These are phyloP conservation scores for Galerucella nymphaeae DNA, from an alignment of 2,888 invertebrate species.

Conservation along the genomic window DNA sequence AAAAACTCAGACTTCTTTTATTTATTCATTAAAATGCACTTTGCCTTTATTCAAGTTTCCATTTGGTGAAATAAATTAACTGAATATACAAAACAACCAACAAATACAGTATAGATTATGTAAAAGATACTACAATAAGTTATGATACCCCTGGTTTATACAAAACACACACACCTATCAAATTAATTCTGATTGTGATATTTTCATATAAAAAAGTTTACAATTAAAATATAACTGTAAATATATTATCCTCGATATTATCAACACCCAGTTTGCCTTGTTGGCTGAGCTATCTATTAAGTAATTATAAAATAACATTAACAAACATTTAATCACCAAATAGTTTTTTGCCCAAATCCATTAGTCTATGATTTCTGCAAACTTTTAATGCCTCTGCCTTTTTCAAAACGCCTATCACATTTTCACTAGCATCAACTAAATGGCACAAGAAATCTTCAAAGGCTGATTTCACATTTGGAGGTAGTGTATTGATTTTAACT, in stretches of 20 bases:
- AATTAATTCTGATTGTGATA: neutral
- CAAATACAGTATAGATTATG: too few relatives aligned
- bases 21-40: too few relatives aligned
- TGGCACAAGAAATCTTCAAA: constrained; percentile 91
- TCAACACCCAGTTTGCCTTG: constrained; percentile 8
- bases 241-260: constrained; percentile 11
- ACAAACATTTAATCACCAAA: constrained; percentile 78
- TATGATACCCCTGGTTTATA: too few relatives aligned
- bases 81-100: too few relatives aligned
- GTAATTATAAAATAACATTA: constrained; percentile 6
- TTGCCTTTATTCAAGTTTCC: too few relatives aligned
- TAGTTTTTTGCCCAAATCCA: constrained; percentile 88
- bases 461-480: constrained; percentile 86
- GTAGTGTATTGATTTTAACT: constrained; percentile 84
- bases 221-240: neutral
- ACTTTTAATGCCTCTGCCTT: constrained; percentile 85
- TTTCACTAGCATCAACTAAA: constrained; percentile 81
- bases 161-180: too few relatives aligned
- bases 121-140: too few relatives aligned
- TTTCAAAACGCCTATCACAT: constrained; percentile 80
- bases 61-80: too few relatives aligned
- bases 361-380: constrained; percentile 87
- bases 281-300: neutral
- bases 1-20: too few relatives aligned
- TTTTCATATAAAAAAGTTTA: neutral